Percentiles rank a stretch among this genome's conserved stretches.
Evolutionary conservation across 2,888 invertebrate species (phyloP).

Genomic region (Parthenolecanium corni): DNA sequence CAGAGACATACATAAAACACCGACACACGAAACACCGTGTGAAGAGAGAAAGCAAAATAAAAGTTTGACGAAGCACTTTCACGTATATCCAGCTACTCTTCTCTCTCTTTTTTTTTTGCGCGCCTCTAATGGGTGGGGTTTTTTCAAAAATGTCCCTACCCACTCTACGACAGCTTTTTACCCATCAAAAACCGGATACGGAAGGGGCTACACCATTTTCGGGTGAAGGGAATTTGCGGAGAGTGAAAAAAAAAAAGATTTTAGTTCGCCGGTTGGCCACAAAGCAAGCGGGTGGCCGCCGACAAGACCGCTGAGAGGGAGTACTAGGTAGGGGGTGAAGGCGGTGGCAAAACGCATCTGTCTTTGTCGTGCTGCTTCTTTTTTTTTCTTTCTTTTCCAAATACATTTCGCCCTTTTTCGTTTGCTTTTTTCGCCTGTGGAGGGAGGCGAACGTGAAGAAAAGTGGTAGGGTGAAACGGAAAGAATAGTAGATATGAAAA

Average conservation of each 20-base stretch:
- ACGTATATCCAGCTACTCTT: too few species aligned
- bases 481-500: constrained; percentile 29
- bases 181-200: constrained; percentile 47
- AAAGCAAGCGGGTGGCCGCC: constrained; percentile 36
- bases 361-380: constrained; percentile 21
- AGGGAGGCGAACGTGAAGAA: constrained; percentile 24
- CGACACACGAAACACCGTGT: not conserved
- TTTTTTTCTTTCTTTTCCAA: too few species aligned
- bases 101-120: too few species aligned
- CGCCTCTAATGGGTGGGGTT: constrained; percentile 19
- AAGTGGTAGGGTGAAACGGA: constrained; percentile 18
- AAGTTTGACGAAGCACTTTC: not conserved
- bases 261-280: constrained; percentile 36
- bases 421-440: not conserved
- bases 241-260: constrained; percentile 33
- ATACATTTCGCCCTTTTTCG: not conserved
- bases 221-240: constrained; percentile 24
- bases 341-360: constrained; percentile 9
- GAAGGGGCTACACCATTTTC: constrained; percentile 36
- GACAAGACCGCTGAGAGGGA: constrained; percentile 33
- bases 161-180: constrained; percentile 34
- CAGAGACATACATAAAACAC: not conserved
- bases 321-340: not conserved
- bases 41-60: not conserved
- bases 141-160: constrained; percentile 27